A percentile compares a stretch with the other conserved stretches of the same genome.
These are phyloP conservation scores for Ceratitis capitata DNA, from an alignment of 1,140 invertebrate genomes.

Conservation along the genomic window DNA sequence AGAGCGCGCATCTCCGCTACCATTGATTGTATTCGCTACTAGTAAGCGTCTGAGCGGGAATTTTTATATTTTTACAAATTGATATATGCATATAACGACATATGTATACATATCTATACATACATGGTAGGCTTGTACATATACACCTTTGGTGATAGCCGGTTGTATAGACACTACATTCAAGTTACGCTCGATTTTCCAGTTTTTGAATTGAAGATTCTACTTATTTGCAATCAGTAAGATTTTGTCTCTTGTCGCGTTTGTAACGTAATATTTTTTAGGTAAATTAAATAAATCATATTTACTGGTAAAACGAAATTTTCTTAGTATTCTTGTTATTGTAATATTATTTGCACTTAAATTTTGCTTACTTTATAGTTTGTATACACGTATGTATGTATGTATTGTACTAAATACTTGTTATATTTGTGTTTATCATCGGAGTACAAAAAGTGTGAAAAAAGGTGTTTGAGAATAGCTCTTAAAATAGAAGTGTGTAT, in stretches of 20 bases:
- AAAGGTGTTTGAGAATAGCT: no score
- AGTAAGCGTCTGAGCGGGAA: background rate
- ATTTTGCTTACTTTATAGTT: background rate
- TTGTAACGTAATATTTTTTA: background rate
- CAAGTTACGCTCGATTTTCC: constrained; percentile 11
- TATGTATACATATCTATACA: background rate
- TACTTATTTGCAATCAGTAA: constrained; percentile 11
- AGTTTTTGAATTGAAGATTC: constrained; percentile 18
- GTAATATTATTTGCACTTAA: background rate
- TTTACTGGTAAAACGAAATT: background rate
- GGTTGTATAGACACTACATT: background rate
- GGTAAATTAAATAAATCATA: background rate
- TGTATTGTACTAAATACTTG: no score
- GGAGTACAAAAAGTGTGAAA: no score
- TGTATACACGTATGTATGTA: no score
- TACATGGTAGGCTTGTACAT: no score
- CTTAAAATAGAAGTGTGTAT: no score
- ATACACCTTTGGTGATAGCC: background rate
- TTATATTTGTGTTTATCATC: no score
- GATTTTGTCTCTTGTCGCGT: background rate
- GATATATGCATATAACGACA: background rate
- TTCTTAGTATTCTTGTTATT: background rate
- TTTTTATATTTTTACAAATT: no score
- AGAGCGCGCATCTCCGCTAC: constrained; percentile 4
- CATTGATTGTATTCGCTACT: background rate